Base-by-base conservation (phyloP, 2,113 vertebrate species). In the Bagarius yarrelli region DNA sequence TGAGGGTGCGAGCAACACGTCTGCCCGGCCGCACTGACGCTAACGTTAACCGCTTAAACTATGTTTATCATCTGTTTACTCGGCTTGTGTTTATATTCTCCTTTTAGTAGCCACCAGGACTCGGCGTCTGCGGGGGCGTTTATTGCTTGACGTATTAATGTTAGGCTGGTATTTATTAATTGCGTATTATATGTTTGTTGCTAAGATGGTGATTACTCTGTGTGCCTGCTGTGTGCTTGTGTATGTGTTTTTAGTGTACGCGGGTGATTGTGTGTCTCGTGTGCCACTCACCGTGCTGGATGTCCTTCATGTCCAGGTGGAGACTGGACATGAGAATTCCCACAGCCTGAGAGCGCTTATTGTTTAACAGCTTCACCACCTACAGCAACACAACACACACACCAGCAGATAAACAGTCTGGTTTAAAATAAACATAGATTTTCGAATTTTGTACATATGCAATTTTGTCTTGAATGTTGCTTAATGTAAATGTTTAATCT, bases 321-420 rank as follows among this genome's bases (percentile, higher is more conserved):
- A 99, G 93, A 47, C 97, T 98, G 77, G 97, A 99, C 97, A 99
- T 99, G 83, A 99, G 90, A 90, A 99, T 99, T 81, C 97, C 97
- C 82, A 99, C 97, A 52, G 97, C 97, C 90, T 99, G 97, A 77
- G 97, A 99, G 64, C 97, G 95, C 90, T 99, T 99, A 90, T 98
- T 98, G 91, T 94, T 98, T 74, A 99, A 89, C 53, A 99, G 92
- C 90, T 99, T 99, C 87, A 96, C 93, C 84, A 98, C 96, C 96
- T 98, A 25, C 75, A 32, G 59, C 25, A 77, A 14, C 27, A 73
- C n/a, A 53, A 75, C 47, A 75, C 30, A 75, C 57, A 81, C 44
- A 21, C 30, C 2, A 30, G 14, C 15, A 27, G 47, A 25, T 25
- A n/a, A 70, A n/a, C 9, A 67, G 9, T 32, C 34, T 14, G 34